Conservation (phyloP, 2,113 vertebrate species). For the Sorex araneus region DNA sequence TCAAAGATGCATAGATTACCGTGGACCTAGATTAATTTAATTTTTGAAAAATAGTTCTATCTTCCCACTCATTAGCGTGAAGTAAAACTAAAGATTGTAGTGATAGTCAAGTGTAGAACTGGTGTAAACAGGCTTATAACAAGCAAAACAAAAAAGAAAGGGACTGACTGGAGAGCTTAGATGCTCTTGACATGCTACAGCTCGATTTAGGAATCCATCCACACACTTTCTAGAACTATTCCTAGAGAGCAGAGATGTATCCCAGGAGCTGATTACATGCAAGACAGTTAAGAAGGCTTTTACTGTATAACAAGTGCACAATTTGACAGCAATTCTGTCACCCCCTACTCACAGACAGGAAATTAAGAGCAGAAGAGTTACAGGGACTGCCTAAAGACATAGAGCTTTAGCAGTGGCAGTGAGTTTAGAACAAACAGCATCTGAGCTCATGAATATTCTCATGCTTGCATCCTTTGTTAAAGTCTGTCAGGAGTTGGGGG, state of each 20-base stretch:
- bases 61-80: conserved; percentile 38
- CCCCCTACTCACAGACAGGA: background rate
- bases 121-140: background rate
- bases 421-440: background rate
- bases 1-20: too few relatives aligned
- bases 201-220: background rate
- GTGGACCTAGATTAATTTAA: too few relatives aligned
- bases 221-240: background rate
- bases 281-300: background rate
- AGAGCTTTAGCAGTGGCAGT: background rate
- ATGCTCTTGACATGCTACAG: background rate
- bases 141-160: background rate
- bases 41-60: conserved; percentile 10
- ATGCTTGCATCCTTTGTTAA: background rate
- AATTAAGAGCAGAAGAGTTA: background rate
- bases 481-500: conserved; percentile 1
- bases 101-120: background rate
- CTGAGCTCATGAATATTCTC: background rate
- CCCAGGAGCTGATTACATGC: background rate
- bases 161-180: background rate
- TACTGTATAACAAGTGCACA: background rate
- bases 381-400: background rate
- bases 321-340: background rate
- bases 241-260: background rate
- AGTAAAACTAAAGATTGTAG: conserved; percentile 41